These are phyloP conservation scores for Pollenia labialis DNA, from an alignment of 2,888 invertebrate species.

Conservation along the genomic window DNA sequence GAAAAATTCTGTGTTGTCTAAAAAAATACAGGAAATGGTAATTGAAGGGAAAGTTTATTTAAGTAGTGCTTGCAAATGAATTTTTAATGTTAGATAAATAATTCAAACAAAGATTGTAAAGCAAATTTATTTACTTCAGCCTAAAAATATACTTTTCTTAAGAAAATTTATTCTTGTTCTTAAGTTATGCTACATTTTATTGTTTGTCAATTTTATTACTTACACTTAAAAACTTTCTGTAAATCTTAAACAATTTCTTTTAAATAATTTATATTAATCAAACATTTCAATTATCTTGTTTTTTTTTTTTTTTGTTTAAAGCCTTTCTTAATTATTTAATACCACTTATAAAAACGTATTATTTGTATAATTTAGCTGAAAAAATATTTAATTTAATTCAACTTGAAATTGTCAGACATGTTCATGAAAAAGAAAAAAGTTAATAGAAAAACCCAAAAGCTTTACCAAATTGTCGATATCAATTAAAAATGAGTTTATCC, in stretches of 20 bases:
- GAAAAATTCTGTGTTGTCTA: conserved; percentile 1
- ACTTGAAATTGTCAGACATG: conserved; percentile 30
- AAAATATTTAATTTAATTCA: conserved; percentile 25
- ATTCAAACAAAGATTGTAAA: not conserved
- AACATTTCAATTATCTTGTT: conserved; percentile 27
- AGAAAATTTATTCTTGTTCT: not conserved
- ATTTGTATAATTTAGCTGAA: conserved; percentile 48
- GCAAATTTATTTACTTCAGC: not conserved
- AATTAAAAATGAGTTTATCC: conserved; percentile 59
- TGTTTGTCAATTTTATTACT: not conserved
- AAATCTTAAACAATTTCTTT: not conserved
- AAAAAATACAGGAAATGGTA: conserved; percentile 15
- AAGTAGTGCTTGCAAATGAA: not conserved
- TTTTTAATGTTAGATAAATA: not conserved
- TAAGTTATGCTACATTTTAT: not conserved
- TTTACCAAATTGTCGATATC: conserved; percentile 64
- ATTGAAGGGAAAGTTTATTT: conserved; percentile 22
- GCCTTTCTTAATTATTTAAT: conserved; percentile 44
- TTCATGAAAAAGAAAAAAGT: conserved; percentile 4
- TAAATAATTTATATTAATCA: conserved; percentile 22
- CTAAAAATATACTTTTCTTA: not conserved
- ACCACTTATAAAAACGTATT: conserved; percentile 50
- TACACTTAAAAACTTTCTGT: not conserved
- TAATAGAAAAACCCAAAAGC: conserved; percentile 47
- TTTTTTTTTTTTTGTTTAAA: too few relatives aligned